Conservation (phyloP, 2,888 invertebrate species). For the Petrolisthes cinctipes region DNA sequence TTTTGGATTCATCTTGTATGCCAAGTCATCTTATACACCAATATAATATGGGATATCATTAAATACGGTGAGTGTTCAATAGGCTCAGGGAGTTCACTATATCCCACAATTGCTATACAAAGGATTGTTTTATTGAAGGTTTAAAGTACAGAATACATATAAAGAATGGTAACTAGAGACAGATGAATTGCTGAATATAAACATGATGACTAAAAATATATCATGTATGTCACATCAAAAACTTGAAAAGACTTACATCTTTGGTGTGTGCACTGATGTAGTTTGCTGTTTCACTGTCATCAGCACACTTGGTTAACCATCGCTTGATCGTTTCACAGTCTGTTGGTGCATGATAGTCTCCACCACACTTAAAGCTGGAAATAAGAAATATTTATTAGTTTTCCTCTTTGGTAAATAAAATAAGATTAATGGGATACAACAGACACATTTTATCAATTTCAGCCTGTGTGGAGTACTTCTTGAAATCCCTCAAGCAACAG, state of each 20-base stretch:
- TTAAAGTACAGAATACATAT: too few species aligned
- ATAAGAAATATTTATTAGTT: slow-evolving; percentile 20
- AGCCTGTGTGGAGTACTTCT: neutral
- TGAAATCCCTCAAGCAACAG: neutral
- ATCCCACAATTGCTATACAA: too few species aligned
- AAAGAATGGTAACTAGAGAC: too few species aligned
- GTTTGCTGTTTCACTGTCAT: slow-evolving; percentile 99
- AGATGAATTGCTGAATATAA: too few species aligned
- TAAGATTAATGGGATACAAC: neutral
- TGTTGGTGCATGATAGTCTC: slow-evolving; percentile 98
- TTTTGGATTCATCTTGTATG: too few species aligned
- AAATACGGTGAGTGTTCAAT: too few species aligned
- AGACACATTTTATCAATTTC: neutral
- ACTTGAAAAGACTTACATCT: slow-evolving; percentile 74
- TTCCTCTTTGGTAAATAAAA: neutral
- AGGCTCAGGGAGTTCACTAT: too few species aligned
- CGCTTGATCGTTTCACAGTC: slow-evolving; percentile 94
- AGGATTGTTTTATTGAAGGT: too few species aligned
- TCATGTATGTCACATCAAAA: too few species aligned
- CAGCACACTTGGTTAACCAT: slow-evolving; percentile 99
- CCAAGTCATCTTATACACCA: too few species aligned
- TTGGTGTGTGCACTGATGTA: slow-evolving; percentile 99
- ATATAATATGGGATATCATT: too few species aligned
- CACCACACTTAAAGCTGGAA: slow-evolving; percentile 86
- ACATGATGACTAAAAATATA: too few species aligned